Evolutionary conservation across 2,113 vertebrate species (phyloP), one percentile per base, ranked within the genome.

Genomic region (Pluvialis apricaria): DNA sequence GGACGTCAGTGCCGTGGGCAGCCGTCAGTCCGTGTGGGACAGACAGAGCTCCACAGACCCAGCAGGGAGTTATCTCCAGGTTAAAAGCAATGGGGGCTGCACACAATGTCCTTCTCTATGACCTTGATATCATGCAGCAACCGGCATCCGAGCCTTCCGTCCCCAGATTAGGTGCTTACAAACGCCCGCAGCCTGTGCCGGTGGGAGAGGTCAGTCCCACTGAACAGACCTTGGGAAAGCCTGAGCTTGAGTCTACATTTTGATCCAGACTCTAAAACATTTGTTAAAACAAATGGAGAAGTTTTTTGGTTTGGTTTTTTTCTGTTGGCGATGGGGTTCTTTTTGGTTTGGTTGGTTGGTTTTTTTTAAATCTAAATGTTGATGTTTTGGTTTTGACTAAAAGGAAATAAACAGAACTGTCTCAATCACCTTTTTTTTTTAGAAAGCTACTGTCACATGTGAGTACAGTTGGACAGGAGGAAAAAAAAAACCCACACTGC

Each of bases 71-170:
- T 14, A 13, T 34, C 68, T 44, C 60, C 26, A 14, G 21, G 60
- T 5, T 66, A 21, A 52, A 72, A 76, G 44, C 62, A 24, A 6
- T 1, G 8, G 54, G 44, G 26, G 44, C 6, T 68, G 7, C 7
- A 0, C 12, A 66, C 0, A 1, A 3, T 2, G 51, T 36, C 76
- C 49, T 51, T 32, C 54, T 58, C 64, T 21, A 2, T 10, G 20
- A 12, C 76, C 13, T 70, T 32, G 2, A 1, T 9, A 22, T 28
- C 62, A 6, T 0, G 26, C 44, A 55, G 28, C 26, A 51, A 28
- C 8, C 38, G 2, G 71, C 49, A 65, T 5, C 32, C 0, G 0
- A 57, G 31, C 36, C 29, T 22, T 42, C 1, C 0, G 6, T 11
- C 28, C 52, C 42, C 54, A 24, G 0, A 78, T 12, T 0, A 36